Evolutionary conservation across 2,888 invertebrate species (phyloP), one percentile per base, ranked within the genome.

Genomic region (Netelia melanura): DNA sequence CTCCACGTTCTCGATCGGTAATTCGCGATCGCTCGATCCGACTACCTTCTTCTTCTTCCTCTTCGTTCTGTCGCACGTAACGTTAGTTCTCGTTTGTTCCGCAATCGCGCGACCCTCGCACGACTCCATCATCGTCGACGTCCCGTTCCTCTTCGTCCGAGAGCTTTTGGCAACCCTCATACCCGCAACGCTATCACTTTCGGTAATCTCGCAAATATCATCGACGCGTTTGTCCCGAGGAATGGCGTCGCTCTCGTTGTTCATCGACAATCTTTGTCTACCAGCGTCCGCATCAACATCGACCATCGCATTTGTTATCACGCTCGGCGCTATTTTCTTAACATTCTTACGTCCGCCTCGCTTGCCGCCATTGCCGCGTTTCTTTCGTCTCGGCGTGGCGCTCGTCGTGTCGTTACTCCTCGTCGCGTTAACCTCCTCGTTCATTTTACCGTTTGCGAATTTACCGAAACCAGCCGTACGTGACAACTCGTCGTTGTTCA

Each of bases 101-200:
- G 3, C 78, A n/a, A 17, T 30, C n/a, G 44, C 54, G 5, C 54
- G 71, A 71, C 61, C 56, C 72, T 23, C n/a, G 23, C 38, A 30
- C 43, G 64, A 30, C 21, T 52, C 56, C 44, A 21, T 74, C 72
- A 48, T 77, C 54, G 21, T 54, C 52, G 65, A 65, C 54, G 43
- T 43, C 65, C 25, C 56, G 67, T 68, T 76, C 30, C 23, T 81
- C 62, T 84, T 89, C 77, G 91, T 92, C 93, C 93, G 93, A 92
- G 93, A 91, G 86, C 88, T 93, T 91, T 87, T 86, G 90, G 93
- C 93, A 93, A 94, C 93, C 93, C 93, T 93, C 94, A 93, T 88
- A 91, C 92, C 93, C 91, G 89, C 93, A 92, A 90, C 90, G 90
- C 93, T 93, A 93, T 93, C 92, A 88, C 90, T 89, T 85, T 89